Base-by-base conservation (phyloP, 2,888 invertebrate species). In the Cybosia mesomella region DNA sequence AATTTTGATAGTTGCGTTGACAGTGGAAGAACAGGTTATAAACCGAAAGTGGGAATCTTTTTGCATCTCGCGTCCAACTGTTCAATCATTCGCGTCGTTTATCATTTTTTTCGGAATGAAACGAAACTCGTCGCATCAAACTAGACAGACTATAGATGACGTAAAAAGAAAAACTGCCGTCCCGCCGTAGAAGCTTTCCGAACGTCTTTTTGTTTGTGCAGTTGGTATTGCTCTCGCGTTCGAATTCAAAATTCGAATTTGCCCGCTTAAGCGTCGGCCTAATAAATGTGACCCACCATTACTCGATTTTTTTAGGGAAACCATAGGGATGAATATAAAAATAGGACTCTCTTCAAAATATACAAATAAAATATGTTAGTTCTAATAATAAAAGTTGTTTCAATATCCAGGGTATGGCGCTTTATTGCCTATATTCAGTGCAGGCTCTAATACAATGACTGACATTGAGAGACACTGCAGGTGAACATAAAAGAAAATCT, bases 11-110 rank as follows among this genome's bases (percentile, higher is more conserved):
- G 85, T 85, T 83, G 76, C 82, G 76, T 68, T 76, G 83, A 82
- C 83, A 81, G 76, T 67, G 77, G 77, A 76, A 75, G 74, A 82
- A 80, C 74, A 72, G 74, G 80, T 78, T 74, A 80, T 83, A 89
- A 89, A 84, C 86, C 85, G 81, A 88, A 87, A 85, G 84, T 84
- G 82, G 82, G 82, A 89, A 90, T 91, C 91, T 91, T 92, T 91
- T 87, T 83, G 83, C 83, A 89, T 88, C 88, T 88, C 87, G 82
- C 87, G 88, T 91, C 89, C 88, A 85, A 83, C 89, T 87, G 89
- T 87, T 94, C 94, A 93, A 94, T 94, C 93, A 93, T 92, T 91
- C 92, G 90, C 86, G 91, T 92, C 92, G 91, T 92, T 93, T 91
- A 91, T 92, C 91, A 92, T 92, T 92, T 92, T 80, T 81, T 81